Percentiles rank a stretch among this genome's conserved stretches.
phyloP scores from a whole-genome alignment of 2,113 vertebrate species.

The Festucalex cinctus region DNA sequence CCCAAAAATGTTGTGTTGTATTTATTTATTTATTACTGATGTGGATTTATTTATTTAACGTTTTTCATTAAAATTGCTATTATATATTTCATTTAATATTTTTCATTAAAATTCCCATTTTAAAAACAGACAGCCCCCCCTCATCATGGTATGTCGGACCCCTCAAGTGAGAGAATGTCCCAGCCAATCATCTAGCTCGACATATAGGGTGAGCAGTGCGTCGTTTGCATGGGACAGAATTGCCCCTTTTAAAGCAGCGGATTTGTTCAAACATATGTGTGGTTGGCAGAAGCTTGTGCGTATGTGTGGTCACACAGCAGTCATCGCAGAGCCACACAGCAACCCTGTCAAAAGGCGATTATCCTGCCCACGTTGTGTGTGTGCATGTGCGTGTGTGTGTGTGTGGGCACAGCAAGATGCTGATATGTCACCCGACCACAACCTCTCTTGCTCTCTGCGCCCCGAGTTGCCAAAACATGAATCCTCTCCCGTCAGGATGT shows the following conservation, averaged over 20 bases:
- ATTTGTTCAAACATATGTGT: not conserved
- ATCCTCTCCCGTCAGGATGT: constrained; percentile 26
- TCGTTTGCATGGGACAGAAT: not conserved
- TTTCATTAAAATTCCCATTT: no score
- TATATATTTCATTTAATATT: no score
- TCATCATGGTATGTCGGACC: no score
- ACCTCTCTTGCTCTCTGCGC: constrained; percentile 14
- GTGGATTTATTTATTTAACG: no score
- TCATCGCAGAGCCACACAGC: not conserved
- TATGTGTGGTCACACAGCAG: constrained; percentile 7
- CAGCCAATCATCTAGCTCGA: no score
- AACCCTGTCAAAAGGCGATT: constrained; percentile 51
- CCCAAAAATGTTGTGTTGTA: no score
- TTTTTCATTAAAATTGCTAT: no score
- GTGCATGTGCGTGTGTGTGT: constrained; percentile 14
- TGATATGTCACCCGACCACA: constrained; percentile 24
- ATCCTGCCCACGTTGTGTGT: constrained; percentile 49
- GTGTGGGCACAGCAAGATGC: constrained; percentile 22
- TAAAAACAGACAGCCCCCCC: no score
- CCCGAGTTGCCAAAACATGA: constrained; percentile 14
- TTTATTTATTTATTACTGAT: no score
- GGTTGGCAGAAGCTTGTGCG: not conserved
- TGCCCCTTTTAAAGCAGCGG: no score
- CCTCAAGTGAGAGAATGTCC: not conserved
- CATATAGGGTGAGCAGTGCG: not conserved